Conservation (phyloP, 2,888 invertebrate genomes). For the Anthophora plumipes region DNA sequence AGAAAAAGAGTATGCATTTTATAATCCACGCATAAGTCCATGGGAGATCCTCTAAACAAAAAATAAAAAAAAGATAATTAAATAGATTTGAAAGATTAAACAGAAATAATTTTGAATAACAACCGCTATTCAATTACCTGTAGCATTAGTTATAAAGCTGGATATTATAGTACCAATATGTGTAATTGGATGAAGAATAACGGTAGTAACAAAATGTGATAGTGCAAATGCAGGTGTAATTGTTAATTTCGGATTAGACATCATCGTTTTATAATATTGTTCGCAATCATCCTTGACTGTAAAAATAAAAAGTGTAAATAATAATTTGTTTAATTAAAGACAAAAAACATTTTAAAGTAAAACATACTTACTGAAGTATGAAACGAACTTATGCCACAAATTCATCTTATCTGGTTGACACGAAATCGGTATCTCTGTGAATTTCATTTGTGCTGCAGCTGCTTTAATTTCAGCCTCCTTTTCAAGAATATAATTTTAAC, state of each 20-base stretch:
- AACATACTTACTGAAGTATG: slow-evolving; percentile 64
- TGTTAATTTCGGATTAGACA: slow-evolving; percentile 74
- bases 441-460: slow-evolving; percentile 69
- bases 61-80: not conserved
- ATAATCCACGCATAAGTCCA: slow-evolving; percentile 48
- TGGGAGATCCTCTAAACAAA: slow-evolving; percentile 66
- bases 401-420: slow-evolving; percentile 76
- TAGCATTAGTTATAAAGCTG: slow-evolving; percentile 71
- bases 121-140: slow-evolving; percentile 67
- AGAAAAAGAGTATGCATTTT: slow-evolving; percentile 53
- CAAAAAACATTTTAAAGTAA: not conserved
- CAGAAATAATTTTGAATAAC: not conserved
- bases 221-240: slow-evolving; percentile 79
- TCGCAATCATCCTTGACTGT: slow-evolving; percentile 74
- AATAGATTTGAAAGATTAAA: slow-evolving; percentile 16
- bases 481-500: not conserved
- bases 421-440: slow-evolving; percentile 70
- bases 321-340: too few species aligned
- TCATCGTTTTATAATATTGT: slow-evolving; percentile 75
- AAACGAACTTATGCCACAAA: slow-evolving; percentile 59
- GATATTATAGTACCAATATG: slow-evolving; percentile 69
- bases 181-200: slow-evolving; percentile 71
- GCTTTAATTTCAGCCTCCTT: slow-evolving; percentile 78
- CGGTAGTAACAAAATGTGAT: slow-evolving; percentile 71
- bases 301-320: not conserved